phyloP scores from a whole-genome alignment of 2,888 invertebrate genomes.

The Acanthosepion esculentum region DNA sequence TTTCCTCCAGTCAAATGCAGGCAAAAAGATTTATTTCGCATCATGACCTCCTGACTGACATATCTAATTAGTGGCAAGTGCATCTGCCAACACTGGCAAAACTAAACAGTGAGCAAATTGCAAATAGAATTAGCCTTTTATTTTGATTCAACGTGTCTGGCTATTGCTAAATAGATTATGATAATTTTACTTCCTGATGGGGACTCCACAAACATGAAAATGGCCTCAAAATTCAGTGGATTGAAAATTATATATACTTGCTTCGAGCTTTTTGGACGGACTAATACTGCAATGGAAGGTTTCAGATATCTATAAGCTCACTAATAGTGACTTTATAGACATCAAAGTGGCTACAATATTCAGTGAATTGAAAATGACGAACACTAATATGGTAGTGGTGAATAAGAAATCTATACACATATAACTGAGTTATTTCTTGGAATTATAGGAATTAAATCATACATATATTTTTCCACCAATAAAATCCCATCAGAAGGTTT shows the following conservation, averaged over 20 bases:
- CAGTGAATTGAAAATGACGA: no score
- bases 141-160: not conserved
- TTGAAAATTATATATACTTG: not conserved
- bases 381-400: no score
- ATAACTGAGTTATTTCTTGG: no score
- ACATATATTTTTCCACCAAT: no score
- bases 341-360: no score
- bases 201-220: not conserved
- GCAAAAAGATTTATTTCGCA: not conserved
- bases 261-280: no score
- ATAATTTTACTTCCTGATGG: not conserved
- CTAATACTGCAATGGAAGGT: no score
- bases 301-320: no score
- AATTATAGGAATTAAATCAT: no score
- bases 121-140: not conserved
- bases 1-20: not conserved
- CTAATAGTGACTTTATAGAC: no score
- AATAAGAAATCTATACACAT: no score
- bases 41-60: not conserved
- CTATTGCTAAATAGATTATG: not conserved
- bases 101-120: not conserved
- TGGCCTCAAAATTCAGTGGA: not conserved
- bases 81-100: not conserved
- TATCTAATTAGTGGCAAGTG: not conserved
- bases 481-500: no score